phyloP scores from a whole-genome alignment of 2,888 invertebrate genomes.

The Selenia dentaria region DNA sequence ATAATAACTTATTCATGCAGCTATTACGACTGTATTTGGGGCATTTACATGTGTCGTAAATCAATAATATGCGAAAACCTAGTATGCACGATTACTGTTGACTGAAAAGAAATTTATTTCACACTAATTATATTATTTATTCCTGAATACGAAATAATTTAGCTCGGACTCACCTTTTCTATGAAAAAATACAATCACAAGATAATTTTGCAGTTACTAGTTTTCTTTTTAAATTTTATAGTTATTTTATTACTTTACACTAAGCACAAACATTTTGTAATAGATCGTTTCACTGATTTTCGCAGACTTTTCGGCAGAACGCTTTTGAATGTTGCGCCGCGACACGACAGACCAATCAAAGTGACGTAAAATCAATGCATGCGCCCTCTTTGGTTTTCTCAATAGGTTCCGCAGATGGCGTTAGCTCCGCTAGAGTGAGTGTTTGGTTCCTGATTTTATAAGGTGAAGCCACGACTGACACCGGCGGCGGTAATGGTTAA shows the following conservation, averaged over 20 bases:
- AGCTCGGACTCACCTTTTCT: constrained; percentile 19
- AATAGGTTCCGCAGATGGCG: constrained; percentile 1
- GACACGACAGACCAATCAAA: constrained; percentile 13
- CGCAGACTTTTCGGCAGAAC: constrained; percentile 43
- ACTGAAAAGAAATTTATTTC: neutral
- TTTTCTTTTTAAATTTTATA: constrained; percentile 1
- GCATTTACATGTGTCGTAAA: neutral
- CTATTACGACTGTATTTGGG: neutral
- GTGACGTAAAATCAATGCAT: constrained; percentile 71
- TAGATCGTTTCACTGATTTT: constrained; percentile 37
- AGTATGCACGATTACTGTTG: no score
- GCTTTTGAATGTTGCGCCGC: constrained; percentile 78
- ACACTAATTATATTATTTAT: neutral
- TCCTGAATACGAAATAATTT: neutral
- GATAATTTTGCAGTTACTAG: constrained; percentile 1
- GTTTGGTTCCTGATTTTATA: no score
- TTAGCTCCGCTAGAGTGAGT: no score
- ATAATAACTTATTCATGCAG: neutral
- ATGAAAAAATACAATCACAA: constrained; percentile 4
- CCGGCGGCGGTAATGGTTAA: no score
- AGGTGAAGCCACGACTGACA: no score
- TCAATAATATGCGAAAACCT: neutral
- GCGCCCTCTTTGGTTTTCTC: constrained; percentile 28
- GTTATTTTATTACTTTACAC: constrained; percentile 7
- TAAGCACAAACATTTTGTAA: constrained; percentile 38